A percentile compares a stretch with the other conserved stretches of the same genome.
These are phyloP conservation scores for Miichthys miiuy DNA, from an alignment of 2,797 vertebrate species.

Conservation along the genomic window DNA sequence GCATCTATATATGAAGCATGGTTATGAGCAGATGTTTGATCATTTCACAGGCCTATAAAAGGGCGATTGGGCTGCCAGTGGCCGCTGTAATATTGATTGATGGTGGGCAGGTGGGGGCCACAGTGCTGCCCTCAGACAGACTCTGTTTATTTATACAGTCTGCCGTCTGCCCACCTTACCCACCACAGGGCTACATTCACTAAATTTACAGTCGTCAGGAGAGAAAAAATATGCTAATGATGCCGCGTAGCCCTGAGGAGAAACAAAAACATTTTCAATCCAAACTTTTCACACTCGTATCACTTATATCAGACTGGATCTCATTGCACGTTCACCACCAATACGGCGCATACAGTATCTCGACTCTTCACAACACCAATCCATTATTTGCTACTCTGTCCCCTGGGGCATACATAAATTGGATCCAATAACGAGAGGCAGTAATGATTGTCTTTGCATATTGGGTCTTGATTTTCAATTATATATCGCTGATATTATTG, in stretches of 20 bases:
- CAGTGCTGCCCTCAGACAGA: slow-evolving; percentile 79
- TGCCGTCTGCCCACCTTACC: slow-evolving; percentile 81
- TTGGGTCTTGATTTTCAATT: slow-evolving; percentile 78
- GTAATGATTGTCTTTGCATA: slow-evolving; percentile 77
- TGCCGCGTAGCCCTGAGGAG: slow-evolving; percentile 64
- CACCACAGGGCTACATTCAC: slow-evolving; percentile 72
- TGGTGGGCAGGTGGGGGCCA: slow-evolving; percentile 83
- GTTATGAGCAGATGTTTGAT: slow-evolving; percentile 86
- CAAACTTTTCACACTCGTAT: slow-evolving; percentile 63
- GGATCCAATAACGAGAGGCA: slow-evolving; percentile 72
- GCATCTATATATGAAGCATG: slow-evolving; percentile 76
- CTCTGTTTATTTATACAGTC: slow-evolving; percentile 84
- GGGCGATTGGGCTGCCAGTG: slow-evolving; percentile 81
- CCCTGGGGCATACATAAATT: slow-evolving; percentile 72
- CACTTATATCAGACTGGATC: slow-evolving; percentile 53
- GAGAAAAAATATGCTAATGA: slow-evolving; percentile 78
- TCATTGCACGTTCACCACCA: slow-evolving; percentile 40
- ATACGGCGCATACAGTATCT: slow-evolving; percentile 42
- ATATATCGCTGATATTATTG: slow-evolving; percentile 68
- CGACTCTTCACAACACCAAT: slow-evolving; percentile 41
- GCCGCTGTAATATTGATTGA: slow-evolving; percentile 85
- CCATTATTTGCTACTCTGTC: slow-evolving; percentile 62
- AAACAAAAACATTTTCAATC: slow-evolving; percentile 74
- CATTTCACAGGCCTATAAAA: slow-evolving; percentile 84
- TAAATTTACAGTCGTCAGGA: slow-evolving; percentile 80